phyloP scores from a whole-genome alignment of 2,113 vertebrate species.

The Tautogolabrus adspersus region DNA sequence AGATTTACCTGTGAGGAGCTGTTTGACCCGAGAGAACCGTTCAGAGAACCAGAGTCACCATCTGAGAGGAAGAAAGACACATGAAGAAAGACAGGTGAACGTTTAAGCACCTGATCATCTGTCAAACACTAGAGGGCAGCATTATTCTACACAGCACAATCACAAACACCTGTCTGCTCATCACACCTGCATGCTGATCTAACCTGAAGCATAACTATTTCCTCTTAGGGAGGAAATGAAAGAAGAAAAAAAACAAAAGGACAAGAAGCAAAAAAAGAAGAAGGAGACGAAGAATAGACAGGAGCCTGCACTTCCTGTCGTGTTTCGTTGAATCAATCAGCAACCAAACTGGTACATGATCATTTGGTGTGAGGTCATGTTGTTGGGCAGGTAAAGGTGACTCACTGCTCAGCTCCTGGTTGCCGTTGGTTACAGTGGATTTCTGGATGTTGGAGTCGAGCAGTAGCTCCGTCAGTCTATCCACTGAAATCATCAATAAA shows the following conservation, averaged over 20 bases:
- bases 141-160: neutral
- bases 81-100: neutral
- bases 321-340: too few species aligned
- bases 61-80: constrained; percentile 75
- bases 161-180: too few species aligned
- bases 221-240: too few species aligned
- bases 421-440: constrained; percentile 68
- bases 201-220: too few species aligned
- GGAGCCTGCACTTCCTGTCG: too few species aligned
- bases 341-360: too few species aligned
- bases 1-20: constrained; percentile 72
- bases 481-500: constrained; percentile 81
- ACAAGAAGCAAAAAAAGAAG: too few species aligned
- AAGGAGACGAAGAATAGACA: too few species aligned
- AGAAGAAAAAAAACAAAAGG: too few species aligned
- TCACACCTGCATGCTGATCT: too few species aligned
- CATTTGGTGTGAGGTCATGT: too few species aligned
- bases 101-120: too few species aligned
- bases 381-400: constrained; percentile 18
- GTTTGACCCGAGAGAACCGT: constrained; percentile 83
- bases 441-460: constrained; percentile 78
- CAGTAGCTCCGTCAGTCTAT: constrained; percentile 87
- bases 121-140: neutral
- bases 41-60: constrained; percentile 82
- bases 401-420: constrained; percentile 82